phyloP scores from a whole-genome alignment of 2,113 vertebrate species.

The Antechinus stuartii region DNA sequence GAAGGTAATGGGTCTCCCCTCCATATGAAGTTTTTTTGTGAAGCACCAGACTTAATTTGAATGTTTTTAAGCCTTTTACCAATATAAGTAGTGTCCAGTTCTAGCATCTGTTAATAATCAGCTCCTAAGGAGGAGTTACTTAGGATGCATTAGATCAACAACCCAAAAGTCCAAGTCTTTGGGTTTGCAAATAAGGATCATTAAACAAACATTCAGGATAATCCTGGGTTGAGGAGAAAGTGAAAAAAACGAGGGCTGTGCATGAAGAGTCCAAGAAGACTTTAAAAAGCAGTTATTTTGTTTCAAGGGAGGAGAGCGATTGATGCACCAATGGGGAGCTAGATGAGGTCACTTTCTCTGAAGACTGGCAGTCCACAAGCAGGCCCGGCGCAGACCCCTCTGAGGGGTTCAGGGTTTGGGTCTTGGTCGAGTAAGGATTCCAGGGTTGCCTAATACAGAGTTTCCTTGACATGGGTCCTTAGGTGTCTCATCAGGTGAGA shows the following conservation, averaged over 20 bases:
- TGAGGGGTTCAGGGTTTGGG: background rate
- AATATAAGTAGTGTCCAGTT: background rate
- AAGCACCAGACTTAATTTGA: background rate
- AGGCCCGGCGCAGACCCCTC: background rate
- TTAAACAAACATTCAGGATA: background rate
- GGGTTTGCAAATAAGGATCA: background rate
- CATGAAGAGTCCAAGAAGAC: background rate
- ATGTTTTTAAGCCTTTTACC: background rate
- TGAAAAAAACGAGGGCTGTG: background rate
- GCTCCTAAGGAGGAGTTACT: background rate
- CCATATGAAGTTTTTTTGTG: background rate
- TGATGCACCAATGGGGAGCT: background rate
- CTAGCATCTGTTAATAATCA: background rate
- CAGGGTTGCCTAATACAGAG: slow-evolving; percentile 60
- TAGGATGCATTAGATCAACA: background rate
- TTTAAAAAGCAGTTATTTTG: background rate
- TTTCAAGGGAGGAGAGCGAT: background rate
- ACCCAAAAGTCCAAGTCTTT: background rate
- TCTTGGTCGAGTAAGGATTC: rapidly evolving
- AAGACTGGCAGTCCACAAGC: background rate
- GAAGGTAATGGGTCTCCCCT: background rate
- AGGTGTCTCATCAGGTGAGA: slow-evolving; percentile 77
- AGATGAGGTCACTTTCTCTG: background rate
- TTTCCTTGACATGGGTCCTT: slow-evolving; percentile 71
- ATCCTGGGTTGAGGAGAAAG: background rate